These are phyloP conservation scores for Copidosoma aretas DNA, from an alignment of 2,888 invertebrate species.

Conservation along the genomic window DNA sequence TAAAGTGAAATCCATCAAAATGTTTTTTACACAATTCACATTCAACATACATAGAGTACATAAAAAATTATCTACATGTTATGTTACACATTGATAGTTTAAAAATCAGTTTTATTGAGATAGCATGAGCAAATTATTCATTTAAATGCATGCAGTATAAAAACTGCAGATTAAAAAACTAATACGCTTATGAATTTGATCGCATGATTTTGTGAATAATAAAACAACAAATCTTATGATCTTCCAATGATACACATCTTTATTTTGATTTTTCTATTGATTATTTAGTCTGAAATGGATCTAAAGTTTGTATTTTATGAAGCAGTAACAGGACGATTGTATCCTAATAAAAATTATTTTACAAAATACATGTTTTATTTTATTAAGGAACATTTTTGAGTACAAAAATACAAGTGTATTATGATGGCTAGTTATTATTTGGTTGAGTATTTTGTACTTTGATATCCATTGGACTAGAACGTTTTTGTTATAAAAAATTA, in stretches of 20 bases:
- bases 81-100: background rate
- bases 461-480: constrained; percentile 22
- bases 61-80: constrained; percentile 5
- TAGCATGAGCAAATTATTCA: constrained; percentile 9
- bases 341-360: constrained; percentile 33
- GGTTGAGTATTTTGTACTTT: constrained; percentile 33
- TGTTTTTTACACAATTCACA: constrained; percentile 39
- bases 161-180: constrained; percentile 19
- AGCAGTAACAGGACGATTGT: constrained; percentile 23
- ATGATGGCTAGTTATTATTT: constrained; percentile 19
- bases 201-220: background rate
- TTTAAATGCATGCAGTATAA: constrained; percentile 20
- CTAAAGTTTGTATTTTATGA: constrained; percentile 32
- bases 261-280: constrained; percentile 32
- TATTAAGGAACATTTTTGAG: constrained; percentile 7
- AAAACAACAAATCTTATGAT: background rate
- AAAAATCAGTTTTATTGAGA: background rate
- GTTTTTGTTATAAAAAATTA: background rate
- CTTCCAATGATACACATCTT: constrained; percentile 20
- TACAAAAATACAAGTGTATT: constrained; percentile 27
- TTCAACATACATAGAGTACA: constrained; percentile 29
- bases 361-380: constrained; percentile 25
- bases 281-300: constrained; percentile 16
- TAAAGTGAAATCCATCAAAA: constrained; percentile 28
- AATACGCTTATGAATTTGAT: constrained; percentile 23